Percentiles rank a stretch among this genome's conserved stretches.
Conservation (phyloP, 2,888 invertebrate genomes). For the Andricus curvator region DNA sequence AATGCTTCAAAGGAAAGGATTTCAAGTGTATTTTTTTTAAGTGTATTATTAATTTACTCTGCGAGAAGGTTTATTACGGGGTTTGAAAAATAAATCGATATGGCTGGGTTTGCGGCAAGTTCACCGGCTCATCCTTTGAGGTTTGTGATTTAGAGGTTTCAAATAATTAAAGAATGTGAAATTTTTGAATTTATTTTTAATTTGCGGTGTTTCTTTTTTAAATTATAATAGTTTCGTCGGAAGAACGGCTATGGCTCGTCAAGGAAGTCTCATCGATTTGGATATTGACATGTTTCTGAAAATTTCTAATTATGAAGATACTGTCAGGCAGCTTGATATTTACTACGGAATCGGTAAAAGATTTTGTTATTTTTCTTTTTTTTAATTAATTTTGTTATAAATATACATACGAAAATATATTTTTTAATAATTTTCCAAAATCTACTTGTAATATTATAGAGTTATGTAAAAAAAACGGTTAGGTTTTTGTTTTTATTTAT, state of each 20-base stretch:
- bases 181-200: neutral
- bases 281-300: conserved; percentile 90
- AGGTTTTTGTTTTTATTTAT: too few relatives aligned
- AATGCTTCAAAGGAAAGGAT: neutral
- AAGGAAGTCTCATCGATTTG: conserved; percentile 87
- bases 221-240: neutral
- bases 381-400: too few relatives aligned
- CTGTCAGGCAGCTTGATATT: conserved; percentile 92
- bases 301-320: conserved; percentile 93
- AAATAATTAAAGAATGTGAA: neutral
- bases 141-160: neutral
- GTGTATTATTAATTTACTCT: neutral
- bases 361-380: conserved; percentile 10
- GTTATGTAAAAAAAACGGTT: too few relatives aligned
- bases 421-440: too few relatives aligned
- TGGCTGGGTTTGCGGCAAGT: neutral
- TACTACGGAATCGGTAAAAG: conserved; percentile 94
- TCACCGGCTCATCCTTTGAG: neutral
- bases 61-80: neutral
- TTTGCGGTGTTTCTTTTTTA: neutral
- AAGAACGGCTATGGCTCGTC: conserved; percentile 73
- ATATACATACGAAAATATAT: neutral
- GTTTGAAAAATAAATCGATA: neutral
- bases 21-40: neutral
- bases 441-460: too few relatives aligned